A percentile compares a stretch with the other conserved stretches of the same genome.
These are phyloP conservation scores for Sebastes fasciatus DNA, from an alignment of 2,113 vertebrate species.

Conservation along the genomic window DNA sequence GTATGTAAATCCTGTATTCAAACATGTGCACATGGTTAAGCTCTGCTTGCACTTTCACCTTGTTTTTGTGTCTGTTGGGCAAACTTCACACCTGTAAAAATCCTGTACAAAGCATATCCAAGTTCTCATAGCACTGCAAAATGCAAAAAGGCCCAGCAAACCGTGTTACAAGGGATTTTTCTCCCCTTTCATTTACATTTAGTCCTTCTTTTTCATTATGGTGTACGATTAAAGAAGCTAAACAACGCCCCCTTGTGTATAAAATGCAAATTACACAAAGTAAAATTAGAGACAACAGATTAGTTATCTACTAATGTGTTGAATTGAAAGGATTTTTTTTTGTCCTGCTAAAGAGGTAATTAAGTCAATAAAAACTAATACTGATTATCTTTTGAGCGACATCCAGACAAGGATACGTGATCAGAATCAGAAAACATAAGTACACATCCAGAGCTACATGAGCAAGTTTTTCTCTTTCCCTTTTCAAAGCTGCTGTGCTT, in stretches of 20 bases:
- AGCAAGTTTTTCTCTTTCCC: conserved; percentile 56
- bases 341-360: conserved; percentile 73
- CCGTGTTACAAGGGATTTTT: conserved; percentile 19
- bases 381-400: conserved; percentile 73
- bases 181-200: conserved; percentile 33
- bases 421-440: conserved; percentile 51
- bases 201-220: conserved; percentile 51
- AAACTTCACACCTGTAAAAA: conserved; percentile 69
- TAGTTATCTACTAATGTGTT: conserved; percentile 42
- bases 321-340: conserved; percentile 39
- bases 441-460: conserved; percentile 58
- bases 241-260: conserved; percentile 76
- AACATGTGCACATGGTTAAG: conserved; percentile 26
- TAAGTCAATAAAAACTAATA: conserved; percentile 73
- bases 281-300: conserved; percentile 47
- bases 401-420: conserved; percentile 45
- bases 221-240: conserved; percentile 50
- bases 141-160: conserved; percentile 61
- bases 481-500: conserved; percentile 66
- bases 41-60: conserved; percentile 13
- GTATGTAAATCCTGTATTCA: conserved; percentile 48
- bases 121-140: conserved; percentile 74
- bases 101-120: conserved; percentile 76
- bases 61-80: conserved; percentile 38
- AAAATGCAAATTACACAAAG: conserved; percentile 77